Conservation (phyloP, 2,113 vertebrate genomes). For the Alexandromys fortis region DNA sequence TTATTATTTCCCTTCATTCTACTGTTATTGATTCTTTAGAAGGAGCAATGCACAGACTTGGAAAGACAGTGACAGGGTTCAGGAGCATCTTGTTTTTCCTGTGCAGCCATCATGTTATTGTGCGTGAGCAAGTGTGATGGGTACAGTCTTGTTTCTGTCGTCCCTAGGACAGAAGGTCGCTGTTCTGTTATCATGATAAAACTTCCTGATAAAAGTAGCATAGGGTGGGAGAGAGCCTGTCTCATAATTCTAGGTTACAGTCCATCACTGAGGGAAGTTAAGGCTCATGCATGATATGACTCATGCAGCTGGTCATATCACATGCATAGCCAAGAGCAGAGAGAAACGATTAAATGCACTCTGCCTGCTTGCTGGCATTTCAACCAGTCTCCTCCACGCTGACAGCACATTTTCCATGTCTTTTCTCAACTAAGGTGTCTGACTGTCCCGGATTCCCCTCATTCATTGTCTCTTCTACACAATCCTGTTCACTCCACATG, state of each 20-base stretch:
- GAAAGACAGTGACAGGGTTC: not conserved
- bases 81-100: not conserved
- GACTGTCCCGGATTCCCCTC: not conserved
- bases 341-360: fast-evolving
- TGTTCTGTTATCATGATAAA: too few relatives aligned
- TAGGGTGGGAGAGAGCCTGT: too few relatives aligned
- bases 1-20: not conserved
- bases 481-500: not conserved
- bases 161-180: not conserved
- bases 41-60: not conserved
- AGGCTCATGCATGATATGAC: not conserved
- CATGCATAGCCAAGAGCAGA: not conserved
- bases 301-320: not conserved
- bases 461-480: not conserved
- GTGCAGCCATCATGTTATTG: not conserved
- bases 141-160: not conserved
- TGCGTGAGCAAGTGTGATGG: not conserved
- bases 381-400: not conserved
- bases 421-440: not conserved
- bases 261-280: not conserved
- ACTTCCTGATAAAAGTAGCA: not conserved
- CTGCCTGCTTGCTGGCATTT: not conserved
- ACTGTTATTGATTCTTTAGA: not conserved
- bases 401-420: not conserved
- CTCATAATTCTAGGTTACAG: not conserved